Evolutionary conservation across 2,113 vertebrate species (phyloP).

Genomic region (Sula dactylatra): DNA sequence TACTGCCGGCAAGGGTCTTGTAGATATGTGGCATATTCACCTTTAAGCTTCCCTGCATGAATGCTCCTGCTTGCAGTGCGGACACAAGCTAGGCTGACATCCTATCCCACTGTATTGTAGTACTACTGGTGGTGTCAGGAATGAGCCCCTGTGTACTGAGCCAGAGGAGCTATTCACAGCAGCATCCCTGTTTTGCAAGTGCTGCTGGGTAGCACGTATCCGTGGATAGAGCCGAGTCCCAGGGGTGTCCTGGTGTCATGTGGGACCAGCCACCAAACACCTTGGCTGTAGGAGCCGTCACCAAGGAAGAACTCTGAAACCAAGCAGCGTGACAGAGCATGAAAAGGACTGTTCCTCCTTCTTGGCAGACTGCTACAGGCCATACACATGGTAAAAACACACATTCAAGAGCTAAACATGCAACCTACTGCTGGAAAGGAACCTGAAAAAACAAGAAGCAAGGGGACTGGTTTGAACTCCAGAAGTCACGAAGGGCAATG

Average conservation of each 20-base stretch:
- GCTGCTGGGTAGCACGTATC: neutral
- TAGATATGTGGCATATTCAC: neutral
- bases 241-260: neutral
- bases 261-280: neutral
- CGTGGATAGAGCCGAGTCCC: neutral
- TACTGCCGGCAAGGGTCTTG: accelerated
- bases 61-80: neutral
- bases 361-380: neutral
- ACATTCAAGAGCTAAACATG: neutral
- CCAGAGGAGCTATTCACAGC: neutral
- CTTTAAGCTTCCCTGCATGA: neutral
- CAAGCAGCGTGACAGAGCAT: neutral
- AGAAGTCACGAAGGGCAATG: neutral
- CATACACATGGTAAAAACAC: neutral
- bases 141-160: accelerated
- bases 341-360: neutral
- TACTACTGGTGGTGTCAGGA: neutral
- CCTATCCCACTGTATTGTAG: too few relatives aligned
- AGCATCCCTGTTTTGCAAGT: neutral
- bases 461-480: neutral
- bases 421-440: neutral
- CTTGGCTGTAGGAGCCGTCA: neutral
- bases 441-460: neutral
- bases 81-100: neutral
- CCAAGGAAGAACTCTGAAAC: neutral